Evolutionary conservation across 2,113 vertebrate genomes (phyloP), one percentile per base, ranked within the genome.

Genomic region (Prunella himalayana): DNA sequence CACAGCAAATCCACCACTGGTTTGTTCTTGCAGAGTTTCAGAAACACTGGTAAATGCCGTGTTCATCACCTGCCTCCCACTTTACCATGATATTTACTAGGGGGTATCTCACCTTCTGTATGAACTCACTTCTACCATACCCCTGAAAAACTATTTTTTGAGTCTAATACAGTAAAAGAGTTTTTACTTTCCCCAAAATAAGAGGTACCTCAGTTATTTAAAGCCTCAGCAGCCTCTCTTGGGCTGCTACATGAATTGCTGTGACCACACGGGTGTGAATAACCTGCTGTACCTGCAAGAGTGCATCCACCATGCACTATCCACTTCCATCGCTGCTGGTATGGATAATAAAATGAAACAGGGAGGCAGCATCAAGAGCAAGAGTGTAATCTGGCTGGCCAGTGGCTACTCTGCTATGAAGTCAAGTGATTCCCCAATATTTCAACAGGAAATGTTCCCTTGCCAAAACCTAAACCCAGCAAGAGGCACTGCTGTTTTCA

Each of bases 1-100:
- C 39, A n/a, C 3, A 86, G 44, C 44, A 88, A 73, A 75, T 33
- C 39, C 8, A 68, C 35, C 28, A 53, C n/a, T 41, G 20, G 14
- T 45, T 89, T 70, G 22, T 2, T 71, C 31, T 56, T 66, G 54
- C 41, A n/a, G 20, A 64, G 49, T 53, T 70, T 90, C 45, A 51
- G 54, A 49, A 35, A 61, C 1, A 2, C 31, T 20, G 21, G 28
- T 37, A 56, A 90, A 50, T 8, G 17, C 28, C 0, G 0, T 15
- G 39, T 35, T n/a, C 7, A 77, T 59, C 63, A 51, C 22, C 15
- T 56, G 15, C 66, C 41, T 80, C 21, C 23, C 30, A 15, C 47
- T 69, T 87, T 15, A 69, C 8, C 39, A 44, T 1, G 9, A 4
- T 39, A 47, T 41, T 81, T 66, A 33, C n/a, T n/a, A 47, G 7